Evolutionary conservation across 2,888 invertebrate species (phyloP).

Genomic region (Drosophila mulleri): DNA sequence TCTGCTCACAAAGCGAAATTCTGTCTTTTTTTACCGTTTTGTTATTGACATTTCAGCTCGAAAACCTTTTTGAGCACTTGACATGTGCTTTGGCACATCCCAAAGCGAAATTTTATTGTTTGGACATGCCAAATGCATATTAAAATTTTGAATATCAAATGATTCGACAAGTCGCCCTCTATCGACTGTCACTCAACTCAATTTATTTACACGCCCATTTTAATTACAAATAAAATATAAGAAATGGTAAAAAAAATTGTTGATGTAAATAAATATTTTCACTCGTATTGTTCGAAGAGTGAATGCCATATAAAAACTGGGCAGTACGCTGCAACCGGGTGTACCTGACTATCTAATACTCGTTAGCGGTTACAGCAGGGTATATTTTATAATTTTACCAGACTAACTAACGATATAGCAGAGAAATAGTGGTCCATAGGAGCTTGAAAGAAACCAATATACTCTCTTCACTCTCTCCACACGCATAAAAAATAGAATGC

Average conservation of each 20-base stretch:
- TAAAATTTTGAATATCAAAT: slow-evolving; percentile 55
- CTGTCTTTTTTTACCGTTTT: not conserved
- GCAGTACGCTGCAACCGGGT: not conserved
- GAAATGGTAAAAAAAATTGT: slow-evolving; percentile 13
- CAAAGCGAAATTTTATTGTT: slow-evolving; percentile 36
- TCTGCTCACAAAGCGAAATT: not conserved
- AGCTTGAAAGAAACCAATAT: not conserved
- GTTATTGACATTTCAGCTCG: slow-evolving; percentile 10
- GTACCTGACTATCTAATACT: not conserved
- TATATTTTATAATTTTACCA: too few relatives aligned
- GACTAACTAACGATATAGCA: too few relatives aligned
- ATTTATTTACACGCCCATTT: slow-evolving; percentile 59
- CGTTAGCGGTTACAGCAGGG: not conserved
- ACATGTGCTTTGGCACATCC: not conserved
- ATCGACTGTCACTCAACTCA: slow-evolving; percentile 34
- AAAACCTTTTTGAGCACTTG: slow-evolving; percentile 6
- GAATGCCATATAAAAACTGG: slow-evolving; percentile 2
- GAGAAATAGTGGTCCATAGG: too few relatives aligned
- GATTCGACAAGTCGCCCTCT: slow-evolving; percentile 16
- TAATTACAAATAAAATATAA: slow-evolving; percentile 40
- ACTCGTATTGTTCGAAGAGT: slow-evolving; percentile 14
- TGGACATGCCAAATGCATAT: slow-evolving; percentile 58
- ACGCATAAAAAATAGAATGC: not conserved
- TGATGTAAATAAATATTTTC: slow-evolving; percentile 16
- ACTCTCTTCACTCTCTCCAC: not conserved